Percentiles rank a stretch among this genome's conserved stretches.
Conservation (phyloP, 2,888 invertebrate genomes). For the Schrankia costaestrigalis region DNA sequence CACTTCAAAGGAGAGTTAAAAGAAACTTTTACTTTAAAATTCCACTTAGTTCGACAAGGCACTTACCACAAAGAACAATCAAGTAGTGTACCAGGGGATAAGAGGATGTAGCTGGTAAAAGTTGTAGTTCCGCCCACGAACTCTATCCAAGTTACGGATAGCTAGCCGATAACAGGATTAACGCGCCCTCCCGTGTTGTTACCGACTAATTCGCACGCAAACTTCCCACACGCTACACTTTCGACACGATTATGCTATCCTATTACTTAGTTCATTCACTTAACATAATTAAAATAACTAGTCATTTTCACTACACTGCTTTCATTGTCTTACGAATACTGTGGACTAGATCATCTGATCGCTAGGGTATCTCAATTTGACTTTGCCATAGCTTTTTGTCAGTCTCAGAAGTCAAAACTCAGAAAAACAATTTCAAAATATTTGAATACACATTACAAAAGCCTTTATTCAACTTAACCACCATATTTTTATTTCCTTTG, state of each 20-base stretch:
- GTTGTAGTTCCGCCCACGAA: conserved; percentile 48
- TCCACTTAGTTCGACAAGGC: conserved; percentile 19
- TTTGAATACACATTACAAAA: too few relatives aligned
- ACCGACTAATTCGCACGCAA: conserved; percentile 67
- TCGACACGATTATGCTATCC: conserved; percentile 50
- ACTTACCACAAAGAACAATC: conserved; percentile 36
- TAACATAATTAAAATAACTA: not conserved
- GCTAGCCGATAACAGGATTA: conserved; percentile 71
- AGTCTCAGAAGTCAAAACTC: too few relatives aligned
- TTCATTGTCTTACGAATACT: too few relatives aligned
- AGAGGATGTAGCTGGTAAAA: conserved; percentile 51
- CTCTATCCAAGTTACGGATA: conserved; percentile 46
- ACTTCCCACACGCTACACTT: conserved; percentile 58
- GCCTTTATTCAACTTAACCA: too few relatives aligned
- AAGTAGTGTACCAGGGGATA: conserved; percentile 38
- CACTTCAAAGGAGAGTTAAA: conserved; percentile 4
- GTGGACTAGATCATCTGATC: too few relatives aligned
- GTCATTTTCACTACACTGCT: too few relatives aligned
- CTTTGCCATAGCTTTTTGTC: too few relatives aligned
- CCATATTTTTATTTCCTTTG: too few relatives aligned
- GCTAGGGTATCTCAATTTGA: too few relatives aligned
- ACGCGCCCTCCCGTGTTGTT: conserved; percentile 58
- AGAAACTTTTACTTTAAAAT: conserved; percentile 7
- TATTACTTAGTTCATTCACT: conserved; percentile 42
- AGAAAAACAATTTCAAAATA: too few relatives aligned